These are phyloP conservation scores for Beroe forskalii DNA, from an alignment of 37 sponge, comb jelly and placozoan genomes.

Conservation along the genomic window DNA sequence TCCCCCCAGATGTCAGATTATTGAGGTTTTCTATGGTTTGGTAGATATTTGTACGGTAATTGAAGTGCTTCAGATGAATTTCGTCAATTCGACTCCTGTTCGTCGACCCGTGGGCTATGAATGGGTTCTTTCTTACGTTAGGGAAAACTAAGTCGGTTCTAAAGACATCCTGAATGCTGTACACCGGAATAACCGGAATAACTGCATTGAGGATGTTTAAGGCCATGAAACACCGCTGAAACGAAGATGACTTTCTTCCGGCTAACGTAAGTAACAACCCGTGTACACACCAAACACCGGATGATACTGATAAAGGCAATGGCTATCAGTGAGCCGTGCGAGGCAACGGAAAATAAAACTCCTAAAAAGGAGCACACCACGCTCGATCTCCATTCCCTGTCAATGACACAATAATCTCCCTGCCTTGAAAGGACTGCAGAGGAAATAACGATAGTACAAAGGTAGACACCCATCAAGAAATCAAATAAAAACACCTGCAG, in stretches of 20 bases:
- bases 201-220: neutral
- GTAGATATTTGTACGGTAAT: too few relatives aligned
- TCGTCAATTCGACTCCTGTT: neutral
- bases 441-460: neutral
- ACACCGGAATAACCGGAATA: neutral
- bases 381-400: slow-evolving; percentile 24
- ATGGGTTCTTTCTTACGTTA: neutral
- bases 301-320: slow-evolving; percentile 19
- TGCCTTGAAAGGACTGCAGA: neutral
- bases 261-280: neutral
- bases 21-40: neutral
- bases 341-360: neutral
- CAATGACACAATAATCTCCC: neutral
- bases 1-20: neutral
- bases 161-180: neutral
- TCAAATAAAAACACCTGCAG: slow-evolving; percentile 6
- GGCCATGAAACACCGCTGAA: neutral
- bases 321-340: slow-evolving; percentile 32
- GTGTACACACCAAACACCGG: neutral
- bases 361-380: neutral
- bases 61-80: neutral
- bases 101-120: neutral
- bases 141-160: neutral
- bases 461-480: slow-evolving; percentile 35
- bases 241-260: neutral